Evolutionary conservation across 2,113 vertebrate genomes (phyloP).

Genomic region (Polyodon spathula): DNA sequence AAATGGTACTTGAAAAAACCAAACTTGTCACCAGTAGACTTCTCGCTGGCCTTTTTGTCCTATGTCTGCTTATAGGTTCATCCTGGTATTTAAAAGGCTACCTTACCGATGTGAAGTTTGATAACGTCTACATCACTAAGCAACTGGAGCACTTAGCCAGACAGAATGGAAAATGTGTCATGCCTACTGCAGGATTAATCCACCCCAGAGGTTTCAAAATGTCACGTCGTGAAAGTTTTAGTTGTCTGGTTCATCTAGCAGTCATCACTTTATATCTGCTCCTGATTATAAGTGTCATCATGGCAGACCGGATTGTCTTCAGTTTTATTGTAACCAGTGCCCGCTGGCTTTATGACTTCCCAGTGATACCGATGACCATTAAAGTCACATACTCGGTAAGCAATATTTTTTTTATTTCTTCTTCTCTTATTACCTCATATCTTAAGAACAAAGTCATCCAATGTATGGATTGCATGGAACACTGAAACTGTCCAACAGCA

Average conservation of each 20-base stretch:
- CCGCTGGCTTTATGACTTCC: constrained; percentile 61
- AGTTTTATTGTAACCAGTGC: constrained; percentile 43
- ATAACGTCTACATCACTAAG: constrained; percentile 63
- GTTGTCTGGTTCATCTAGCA: constrained; percentile 50
- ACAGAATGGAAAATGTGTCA: constrained; percentile 28
- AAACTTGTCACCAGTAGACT: constrained; percentile 52
- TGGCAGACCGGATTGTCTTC: constrained; percentile 62
- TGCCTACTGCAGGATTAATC: constrained; percentile 37
- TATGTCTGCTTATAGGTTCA: constrained; percentile 59
- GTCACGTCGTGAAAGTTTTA: constrained; percentile 53
- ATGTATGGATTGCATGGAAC: too few relatives aligned
- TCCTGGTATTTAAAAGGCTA: constrained; percentile 70
- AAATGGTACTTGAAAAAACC: constrained; percentile 36
- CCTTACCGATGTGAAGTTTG: constrained; percentile 67
- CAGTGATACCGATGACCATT: constrained; percentile 50
- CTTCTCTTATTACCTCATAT: too few relatives aligned
- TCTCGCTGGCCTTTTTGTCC: constrained; percentile 55
- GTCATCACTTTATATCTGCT: constrained; percentile 56
- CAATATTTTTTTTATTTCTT: too few relatives aligned
- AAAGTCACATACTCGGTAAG: constrained; percentile 61
- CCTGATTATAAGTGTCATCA: constrained; percentile 46
- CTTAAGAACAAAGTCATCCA: too few relatives aligned
- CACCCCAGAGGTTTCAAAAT: constrained; percentile 43
- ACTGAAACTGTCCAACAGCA: too few relatives aligned
- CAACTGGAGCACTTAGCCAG: constrained; percentile 35